These are phyloP conservation scores for Eurytemora carolleeae DNA, from an alignment of 1,140 invertebrate genomes.

Conservation along the genomic window DNA sequence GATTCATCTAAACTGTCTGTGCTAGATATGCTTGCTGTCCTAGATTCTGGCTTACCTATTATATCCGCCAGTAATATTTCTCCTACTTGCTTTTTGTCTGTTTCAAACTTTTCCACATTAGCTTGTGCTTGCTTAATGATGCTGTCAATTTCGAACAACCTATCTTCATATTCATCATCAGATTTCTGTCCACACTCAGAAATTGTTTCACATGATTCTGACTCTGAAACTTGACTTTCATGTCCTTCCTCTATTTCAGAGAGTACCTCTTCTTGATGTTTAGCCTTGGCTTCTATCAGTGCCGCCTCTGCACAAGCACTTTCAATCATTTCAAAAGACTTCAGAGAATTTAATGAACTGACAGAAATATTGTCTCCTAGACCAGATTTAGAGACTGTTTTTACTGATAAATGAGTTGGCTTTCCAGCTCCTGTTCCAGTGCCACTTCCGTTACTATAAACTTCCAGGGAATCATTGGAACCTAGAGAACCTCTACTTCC, in stretches of 20 bases:
- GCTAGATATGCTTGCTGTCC: constrained; percentile 17
- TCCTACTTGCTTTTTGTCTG: constrained; percentile 17
- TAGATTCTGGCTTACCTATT: constrained; percentile 22
- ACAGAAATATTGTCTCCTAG: constrained; percentile 73
- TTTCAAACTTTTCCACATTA: constrained; percentile 42
- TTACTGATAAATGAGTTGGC: constrained; percentile 11
- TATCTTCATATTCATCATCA: constrained; percentile 43
- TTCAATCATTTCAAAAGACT: constrained; percentile 83
- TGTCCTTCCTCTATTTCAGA: constrained; percentile 46
- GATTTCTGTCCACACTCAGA: constrained; percentile 29
- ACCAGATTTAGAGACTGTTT: constrained; percentile 18
- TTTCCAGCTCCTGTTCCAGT: constrained; percentile 16
- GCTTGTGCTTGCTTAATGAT: constrained; percentile 45
- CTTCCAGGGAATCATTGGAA: constrained; percentile 36
- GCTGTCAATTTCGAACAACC: constrained; percentile 49
- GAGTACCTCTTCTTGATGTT: constrained; percentile 57
- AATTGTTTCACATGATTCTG: constrained; percentile 44
- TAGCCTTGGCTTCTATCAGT: constrained; percentile 53
- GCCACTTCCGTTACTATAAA: constrained; percentile 34
- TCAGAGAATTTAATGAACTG: constrained; percentile 66
- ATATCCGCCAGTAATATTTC: constrained; percentile 22
- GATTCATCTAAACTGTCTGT: neutral
- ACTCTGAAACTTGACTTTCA: constrained; percentile 39
- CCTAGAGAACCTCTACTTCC: constrained; percentile 21
- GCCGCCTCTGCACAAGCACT: constrained; percentile 61